Conservation (phyloP, 2,113 vertebrate genomes). For the Neodon shergylaensis region DNA sequence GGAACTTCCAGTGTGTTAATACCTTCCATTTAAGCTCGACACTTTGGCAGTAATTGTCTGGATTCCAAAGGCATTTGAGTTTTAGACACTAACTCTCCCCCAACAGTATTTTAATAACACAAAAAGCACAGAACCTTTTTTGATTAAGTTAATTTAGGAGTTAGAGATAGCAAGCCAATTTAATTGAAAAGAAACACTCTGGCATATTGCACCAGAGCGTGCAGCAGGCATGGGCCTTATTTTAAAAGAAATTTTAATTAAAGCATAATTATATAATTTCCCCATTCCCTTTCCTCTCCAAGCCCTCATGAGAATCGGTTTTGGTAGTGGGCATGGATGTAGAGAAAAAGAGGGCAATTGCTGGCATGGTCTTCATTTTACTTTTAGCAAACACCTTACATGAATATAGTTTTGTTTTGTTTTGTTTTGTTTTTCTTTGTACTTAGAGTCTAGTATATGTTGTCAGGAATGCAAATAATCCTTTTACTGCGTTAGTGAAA, state of each 20-base stretch:
- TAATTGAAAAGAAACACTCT: neutral
- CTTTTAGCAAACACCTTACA: neutral
- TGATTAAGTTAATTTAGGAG: conserved; percentile 23
- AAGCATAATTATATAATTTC: neutral
- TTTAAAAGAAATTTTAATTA: neutral
- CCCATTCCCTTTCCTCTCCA: neutral
- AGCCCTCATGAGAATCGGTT: neutral
- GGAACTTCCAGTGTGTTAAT: neutral
- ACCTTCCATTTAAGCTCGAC: conserved; percentile 35
- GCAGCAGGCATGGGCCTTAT: neutral
- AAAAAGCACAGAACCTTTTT: neutral
- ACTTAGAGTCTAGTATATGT: neutral
- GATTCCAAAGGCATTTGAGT: neutral
- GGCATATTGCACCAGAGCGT: neutral
- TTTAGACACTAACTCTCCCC: neutral
- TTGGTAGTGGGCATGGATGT: neutral
- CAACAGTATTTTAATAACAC: neutral
- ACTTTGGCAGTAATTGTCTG: neutral
- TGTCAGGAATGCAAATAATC: neutral
- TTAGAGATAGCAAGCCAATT: neutral
- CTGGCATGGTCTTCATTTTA: neutral
- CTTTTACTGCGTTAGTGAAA: conserved; percentile 48
- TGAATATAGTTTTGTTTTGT: neutral
- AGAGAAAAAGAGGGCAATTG: neutral
- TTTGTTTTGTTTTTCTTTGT: neutral